Base-by-base conservation (phyloP, 2,888 invertebrate genomes). In the Drosophila formosana region DNA sequence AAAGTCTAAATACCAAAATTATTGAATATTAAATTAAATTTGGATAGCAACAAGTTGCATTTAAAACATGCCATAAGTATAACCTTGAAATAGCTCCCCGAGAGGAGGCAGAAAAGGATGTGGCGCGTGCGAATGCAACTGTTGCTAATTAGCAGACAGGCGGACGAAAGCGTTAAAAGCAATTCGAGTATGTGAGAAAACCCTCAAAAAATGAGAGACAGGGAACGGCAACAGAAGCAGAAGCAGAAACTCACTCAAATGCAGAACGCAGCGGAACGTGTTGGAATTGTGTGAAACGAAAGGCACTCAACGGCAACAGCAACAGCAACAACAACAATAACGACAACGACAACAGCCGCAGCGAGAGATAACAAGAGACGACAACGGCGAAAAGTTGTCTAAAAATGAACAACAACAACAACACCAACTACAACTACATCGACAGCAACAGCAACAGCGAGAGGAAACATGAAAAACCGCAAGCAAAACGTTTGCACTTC, bases 401-500 rank as follows among this genome's bases (percentile, higher is more conserved):
- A 78, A 82, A 72, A 72, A 78, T 73, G 23, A 53, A 58, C 37
- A 63, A 39, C 28, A 72, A 58, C 56, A 64, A 70, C 47, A 46
- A 49, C 45, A 70, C 41, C 49, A 66, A 18, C 18, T 18, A 18
- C 18, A 18, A 18, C 18, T 18, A 18, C 18, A 18, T 1, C 18
- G 1, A 18, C 18, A 18, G 53, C 47, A 66, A 70, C 45, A 55
- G 39, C 47, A 43, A 30, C 61, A 57, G 43, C 50, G 60, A 64
- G 52, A 60, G 66, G 75, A 62, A 75, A 72, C 75, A 78, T 76
- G 83, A 82, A 85, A 86, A 91, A 91, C 91, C 91, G 80, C 91
- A 91, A 88, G 80, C 88, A 76, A 90, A 90, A 90, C 91, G 90
- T 91, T 91, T 89, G 76, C 91, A 91, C 91, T 82, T 91, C 88